Evolutionary conservation across 2,888 invertebrate genomes (phyloP), one percentile per base, ranked within the genome.

Genomic region (Caenorhabditis panamensis): DNA sequence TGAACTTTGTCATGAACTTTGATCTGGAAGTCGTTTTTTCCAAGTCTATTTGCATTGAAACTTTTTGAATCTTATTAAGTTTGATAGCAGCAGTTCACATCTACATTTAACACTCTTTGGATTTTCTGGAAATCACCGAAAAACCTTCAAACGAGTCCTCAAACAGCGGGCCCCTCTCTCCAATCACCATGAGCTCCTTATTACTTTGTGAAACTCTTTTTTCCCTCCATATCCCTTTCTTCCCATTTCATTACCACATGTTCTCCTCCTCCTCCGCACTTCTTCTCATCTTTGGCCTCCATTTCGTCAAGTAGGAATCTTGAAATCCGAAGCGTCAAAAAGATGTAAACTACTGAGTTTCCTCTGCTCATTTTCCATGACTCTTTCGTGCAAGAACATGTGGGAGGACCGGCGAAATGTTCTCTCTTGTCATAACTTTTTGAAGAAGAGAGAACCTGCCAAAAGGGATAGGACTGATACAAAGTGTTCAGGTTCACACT

Each of bases 251-350:
- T 47, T 44, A 59, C 59, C 59, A 59, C 71, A 61, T 69, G 61
- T 51, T 61, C 61, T 53, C 51, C 49, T 68, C 61, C 53, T 64
- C 72, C 64, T 59, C 63, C 58, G 36, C 53, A 58, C 62, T 31
- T 51, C 22, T 26, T 47, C 63, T 73, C 73, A 73, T 73, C 73
- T 66, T 66, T 73, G 73, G 49, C 47, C 58, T 47, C 20, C 9
- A 22, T 49, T 49, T 24, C 22, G n/a, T 16, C 5, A 16, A 41
- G 41, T 22, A 18, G 44, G 37, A 56, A 53, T 54, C 58, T 64
- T 66, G 73, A 73, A 73, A 73, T 72, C 56, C 58, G 72, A 72
- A 62, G 72, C 63, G 72, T 56, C 63, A 58, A 64, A 47, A 51
- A 31, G 69, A 56, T 71, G 61, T 71, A 62, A 69, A 69, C 53